Evolutionary conservation across 2,113 vertebrate genomes (phyloP).

Genomic region (Excalfactoria chinensis): DNA sequence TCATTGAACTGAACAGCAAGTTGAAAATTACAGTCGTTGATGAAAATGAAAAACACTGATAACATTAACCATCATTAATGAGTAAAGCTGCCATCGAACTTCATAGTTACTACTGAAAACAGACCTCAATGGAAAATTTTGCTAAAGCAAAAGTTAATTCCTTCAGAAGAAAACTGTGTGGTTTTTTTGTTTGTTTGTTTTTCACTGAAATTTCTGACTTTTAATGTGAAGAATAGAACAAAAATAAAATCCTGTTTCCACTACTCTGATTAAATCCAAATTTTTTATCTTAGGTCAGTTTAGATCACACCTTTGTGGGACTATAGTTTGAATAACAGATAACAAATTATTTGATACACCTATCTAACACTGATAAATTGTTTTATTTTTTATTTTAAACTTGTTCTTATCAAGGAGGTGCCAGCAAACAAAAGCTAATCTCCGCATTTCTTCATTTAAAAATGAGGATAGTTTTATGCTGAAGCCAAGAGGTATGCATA

Average conservation of each 20-base stretch:
- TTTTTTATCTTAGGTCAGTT: neutral
- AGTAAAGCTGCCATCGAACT: neutral
- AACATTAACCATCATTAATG: conserved; percentile 11
- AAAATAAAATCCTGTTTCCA: neutral
- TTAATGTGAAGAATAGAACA: neutral
- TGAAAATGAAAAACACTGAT: conserved; percentile 27
- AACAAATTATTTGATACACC: neutral
- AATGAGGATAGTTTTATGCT: neutral
- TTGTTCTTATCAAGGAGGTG: neutral
- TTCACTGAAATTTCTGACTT: neutral
- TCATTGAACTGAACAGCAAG: neutral
- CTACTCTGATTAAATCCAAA: neutral
- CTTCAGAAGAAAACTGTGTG: neutral
- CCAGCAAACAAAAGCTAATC: neutral
- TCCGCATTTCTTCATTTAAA: neutral
- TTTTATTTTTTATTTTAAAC: neutral
- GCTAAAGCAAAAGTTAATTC: neutral
- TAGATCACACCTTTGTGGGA: neutral
- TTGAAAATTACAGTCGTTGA: neutral
- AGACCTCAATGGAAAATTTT: neutral
- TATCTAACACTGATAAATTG: neutral
- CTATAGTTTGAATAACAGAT: neutral
- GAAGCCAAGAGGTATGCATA: neutral
- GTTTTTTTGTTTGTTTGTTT: neutral
- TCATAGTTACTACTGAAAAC: neutral